A percentile compares a stretch with the other conserved stretches of the same genome.
Evolutionary conservation across 2,797 vertebrate genomes (phyloP).

Genomic region (Poecile montanus): DNA sequence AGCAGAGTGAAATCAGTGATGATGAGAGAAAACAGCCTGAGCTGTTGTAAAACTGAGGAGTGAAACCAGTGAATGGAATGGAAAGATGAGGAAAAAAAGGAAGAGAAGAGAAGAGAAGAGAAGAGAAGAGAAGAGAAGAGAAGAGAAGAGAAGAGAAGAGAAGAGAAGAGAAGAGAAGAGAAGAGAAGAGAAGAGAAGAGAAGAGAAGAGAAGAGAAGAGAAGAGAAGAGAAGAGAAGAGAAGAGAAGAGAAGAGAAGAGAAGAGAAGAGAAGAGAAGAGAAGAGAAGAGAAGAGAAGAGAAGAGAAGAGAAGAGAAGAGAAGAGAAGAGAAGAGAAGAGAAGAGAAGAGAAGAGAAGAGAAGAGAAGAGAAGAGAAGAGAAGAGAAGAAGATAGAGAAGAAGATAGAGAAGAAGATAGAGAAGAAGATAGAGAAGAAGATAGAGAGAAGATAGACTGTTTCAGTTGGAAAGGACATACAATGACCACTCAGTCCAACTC

Average conservation of each 20-base stretch:
- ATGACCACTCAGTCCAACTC: not conserved
- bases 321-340: no score
- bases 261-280: no score
- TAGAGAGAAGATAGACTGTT: not conserved
- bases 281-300: no score
- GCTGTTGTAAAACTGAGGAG: not conserved
- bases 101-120: no score
- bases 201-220: not conserved
- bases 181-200: accelerated
- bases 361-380: no score
- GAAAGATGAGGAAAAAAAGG: not conserved
- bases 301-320: no score
- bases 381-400: no score
- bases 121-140: accelerated
- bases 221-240: not conserved
- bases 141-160: accelerated
- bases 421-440: no score
- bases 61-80: not conserved
- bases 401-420: no score
- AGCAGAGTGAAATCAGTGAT: not conserved
- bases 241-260: not conserved
- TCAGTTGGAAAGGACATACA: not conserved
- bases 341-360: no score
- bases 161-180: not conserved
- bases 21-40: not conserved